These are phyloP conservation scores for Ectemnius lituratus DNA, from an alignment of 2,888 invertebrate genomes.

Conservation along the genomic window DNA sequence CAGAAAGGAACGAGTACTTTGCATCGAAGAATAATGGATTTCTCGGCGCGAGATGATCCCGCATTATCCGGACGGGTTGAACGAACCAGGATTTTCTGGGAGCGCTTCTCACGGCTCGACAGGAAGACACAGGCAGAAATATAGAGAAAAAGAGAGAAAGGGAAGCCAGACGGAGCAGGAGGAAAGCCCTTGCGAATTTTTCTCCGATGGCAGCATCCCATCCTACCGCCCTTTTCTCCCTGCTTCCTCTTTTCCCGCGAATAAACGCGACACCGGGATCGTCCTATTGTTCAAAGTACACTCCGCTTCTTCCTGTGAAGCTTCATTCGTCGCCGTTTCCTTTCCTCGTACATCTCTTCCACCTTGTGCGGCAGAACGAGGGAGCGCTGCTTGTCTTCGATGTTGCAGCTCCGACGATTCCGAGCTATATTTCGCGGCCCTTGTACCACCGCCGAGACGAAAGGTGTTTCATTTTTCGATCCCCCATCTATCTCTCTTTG, in stretches of 20 bases:
- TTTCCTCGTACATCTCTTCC: not conserved
- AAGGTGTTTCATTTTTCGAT: conserved; percentile 30
- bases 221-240: not conserved
- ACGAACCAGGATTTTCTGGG: conserved; percentile 41
- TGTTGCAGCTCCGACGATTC: not conserved
- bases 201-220: conserved; percentile 10
- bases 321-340: conserved; percentile 23
- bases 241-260: conserved; percentile 1
- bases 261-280: conserved; percentile 43
- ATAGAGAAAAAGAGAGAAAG: too few relatives aligned
- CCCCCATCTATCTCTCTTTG: not conserved
- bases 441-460: not conserved
- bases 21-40: conserved; percentile 55
- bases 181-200: conserved; percentile 48
- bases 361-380: not conserved
- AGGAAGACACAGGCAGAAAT: too few relatives aligned
- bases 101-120: conserved; percentile 15
- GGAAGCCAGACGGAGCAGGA: conserved; percentile 7
- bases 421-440: conserved; percentile 5
- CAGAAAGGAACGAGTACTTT: conserved; percentile 38
- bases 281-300: conserved; percentile 42
- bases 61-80: conserved; percentile 43
- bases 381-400: conserved; percentile 2
- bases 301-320: conserved; percentile 16
- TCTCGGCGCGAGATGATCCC: conserved; percentile 49